A percentile compares a stretch with the other conserved stretches of the same genome.
Evolutionary conservation across 2,797 vertebrate genomes (phyloP).

Genomic region (Leontocebus nigricollis): DNA sequence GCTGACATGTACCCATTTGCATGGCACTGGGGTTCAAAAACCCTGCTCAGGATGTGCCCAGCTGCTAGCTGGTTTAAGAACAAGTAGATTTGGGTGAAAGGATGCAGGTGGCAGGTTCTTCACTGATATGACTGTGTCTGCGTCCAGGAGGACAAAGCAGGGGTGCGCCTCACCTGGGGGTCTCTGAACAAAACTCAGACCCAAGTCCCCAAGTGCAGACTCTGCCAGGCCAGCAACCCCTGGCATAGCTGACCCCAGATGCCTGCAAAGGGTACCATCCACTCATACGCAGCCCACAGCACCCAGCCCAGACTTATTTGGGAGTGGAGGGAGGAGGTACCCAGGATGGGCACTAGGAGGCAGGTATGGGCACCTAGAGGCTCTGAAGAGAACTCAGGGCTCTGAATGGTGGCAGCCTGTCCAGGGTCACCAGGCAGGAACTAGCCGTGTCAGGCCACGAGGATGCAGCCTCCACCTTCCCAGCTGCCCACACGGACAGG

Average conservation of each 20-base stretch:
- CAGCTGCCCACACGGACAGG: background rate
- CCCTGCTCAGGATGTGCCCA: background rate
- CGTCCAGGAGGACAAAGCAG: background rate
- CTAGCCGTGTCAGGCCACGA: background rate
- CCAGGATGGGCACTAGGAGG: background rate
- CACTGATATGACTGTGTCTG: no score
- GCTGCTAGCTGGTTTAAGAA: background rate
- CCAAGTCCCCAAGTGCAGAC: background rate
- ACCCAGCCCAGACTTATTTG: background rate
- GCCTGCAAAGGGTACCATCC: background rate
- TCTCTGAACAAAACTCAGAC: background rate
- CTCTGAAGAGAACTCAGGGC: background rate
- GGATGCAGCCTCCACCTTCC: background rate
- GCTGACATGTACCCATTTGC: background rate
- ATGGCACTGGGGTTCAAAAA: background rate
- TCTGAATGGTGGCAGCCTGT: background rate
- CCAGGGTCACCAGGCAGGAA: background rate
- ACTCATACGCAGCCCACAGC: fast-evolving
- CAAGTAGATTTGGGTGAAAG: background rate
- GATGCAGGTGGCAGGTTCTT: background rate
- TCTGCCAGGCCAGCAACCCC: no score
- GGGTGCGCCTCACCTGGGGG: background rate
- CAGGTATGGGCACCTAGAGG: background rate
- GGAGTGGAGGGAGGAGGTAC: background rate
- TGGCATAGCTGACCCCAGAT: background rate